Evolutionary conservation across 1,140 invertebrate genomes (phyloP).

Genomic region (Eulimnadia texana): DNA sequence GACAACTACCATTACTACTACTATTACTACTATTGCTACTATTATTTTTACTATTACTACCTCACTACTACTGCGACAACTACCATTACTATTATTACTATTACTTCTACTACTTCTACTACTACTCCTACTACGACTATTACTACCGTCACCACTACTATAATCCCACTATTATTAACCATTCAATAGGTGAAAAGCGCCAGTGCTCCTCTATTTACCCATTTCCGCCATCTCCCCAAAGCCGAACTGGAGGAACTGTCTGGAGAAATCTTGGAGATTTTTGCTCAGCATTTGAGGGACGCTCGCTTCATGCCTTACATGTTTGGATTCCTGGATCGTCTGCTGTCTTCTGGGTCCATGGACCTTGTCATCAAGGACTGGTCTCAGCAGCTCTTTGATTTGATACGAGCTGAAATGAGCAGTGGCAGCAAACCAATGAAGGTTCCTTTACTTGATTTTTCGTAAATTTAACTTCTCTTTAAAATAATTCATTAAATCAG

Average conservation of each 20-base stretch:
- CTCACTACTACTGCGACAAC: no score
- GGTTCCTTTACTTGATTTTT: neutral
- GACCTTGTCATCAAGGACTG: conserved; percentile 16
- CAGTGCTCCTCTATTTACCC: conserved; percentile 4
- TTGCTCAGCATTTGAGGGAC: conserved; percentile 2
- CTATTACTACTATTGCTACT: no score
- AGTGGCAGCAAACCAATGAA: conserved; percentile 10
- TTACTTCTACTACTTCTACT: no score
- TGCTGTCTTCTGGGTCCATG: conserved; percentile 19
- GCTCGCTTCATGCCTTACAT: conserved; percentile 18
- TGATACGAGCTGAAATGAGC: conserved; percentile 4
- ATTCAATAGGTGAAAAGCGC: conserved; percentile 12
- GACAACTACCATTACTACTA: no score
- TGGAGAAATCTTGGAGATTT: neutral
- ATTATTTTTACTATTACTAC: no score
- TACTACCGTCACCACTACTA: no score
- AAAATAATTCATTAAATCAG: no score
- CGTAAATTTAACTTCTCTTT: neutral
- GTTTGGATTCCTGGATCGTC: conserved; percentile 21
- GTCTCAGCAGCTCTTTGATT: neutral
- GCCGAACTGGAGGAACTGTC: conserved; percentile 1
- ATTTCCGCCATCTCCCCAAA: conserved; percentile 2
- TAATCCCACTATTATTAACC: no score
- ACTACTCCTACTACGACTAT: no score
- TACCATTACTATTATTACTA: no score